Conservation (phyloP, 2,797 vertebrate genomes). For the Heterohyrax brucei region DNA sequence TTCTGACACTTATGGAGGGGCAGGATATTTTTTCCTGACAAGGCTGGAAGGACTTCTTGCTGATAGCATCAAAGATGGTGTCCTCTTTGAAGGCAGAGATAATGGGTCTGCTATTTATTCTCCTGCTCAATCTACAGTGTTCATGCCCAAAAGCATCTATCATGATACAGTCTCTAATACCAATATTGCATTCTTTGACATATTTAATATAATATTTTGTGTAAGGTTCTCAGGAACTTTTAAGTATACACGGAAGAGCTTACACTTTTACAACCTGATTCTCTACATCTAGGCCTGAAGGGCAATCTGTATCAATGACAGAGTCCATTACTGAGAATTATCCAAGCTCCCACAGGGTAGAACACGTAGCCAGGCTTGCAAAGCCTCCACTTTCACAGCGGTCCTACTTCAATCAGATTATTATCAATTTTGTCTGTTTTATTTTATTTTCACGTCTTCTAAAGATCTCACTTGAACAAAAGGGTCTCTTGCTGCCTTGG, state of each 20-base stretch:
- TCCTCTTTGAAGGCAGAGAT: not conserved
- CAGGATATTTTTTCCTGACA: not conserved
- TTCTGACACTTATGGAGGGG: not conserved
- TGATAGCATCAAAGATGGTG: not conserved
- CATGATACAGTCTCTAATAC: not conserved
- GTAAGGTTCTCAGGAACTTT: not conserved
- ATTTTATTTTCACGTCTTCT: constrained; percentile 63
- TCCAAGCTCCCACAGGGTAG: not conserved
- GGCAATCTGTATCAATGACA: not conserved
- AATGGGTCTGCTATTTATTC: not conserved
- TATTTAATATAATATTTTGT: not conserved
- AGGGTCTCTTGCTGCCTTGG: constrained; percentile 11
- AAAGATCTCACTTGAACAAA: constrained; percentile 46
- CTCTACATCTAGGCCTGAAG: not conserved
- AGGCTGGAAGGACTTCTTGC: too few species aligned
- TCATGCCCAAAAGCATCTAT: not conserved
- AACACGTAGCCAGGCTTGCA: not conserved
- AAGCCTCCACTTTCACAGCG: accelerated
- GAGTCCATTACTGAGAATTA: not conserved
- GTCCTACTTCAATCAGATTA: not conserved
- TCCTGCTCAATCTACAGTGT: not conserved
- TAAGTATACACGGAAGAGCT: not conserved
- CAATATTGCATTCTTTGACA: not conserved
- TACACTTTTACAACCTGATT: constrained; percentile 19
- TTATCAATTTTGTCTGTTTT: not conserved